Evolutionary conservation across 2,888 invertebrate genomes (phyloP), one percentile per base, ranked within the genome.

Genomic region (Drosophila kuntzei): DNA sequence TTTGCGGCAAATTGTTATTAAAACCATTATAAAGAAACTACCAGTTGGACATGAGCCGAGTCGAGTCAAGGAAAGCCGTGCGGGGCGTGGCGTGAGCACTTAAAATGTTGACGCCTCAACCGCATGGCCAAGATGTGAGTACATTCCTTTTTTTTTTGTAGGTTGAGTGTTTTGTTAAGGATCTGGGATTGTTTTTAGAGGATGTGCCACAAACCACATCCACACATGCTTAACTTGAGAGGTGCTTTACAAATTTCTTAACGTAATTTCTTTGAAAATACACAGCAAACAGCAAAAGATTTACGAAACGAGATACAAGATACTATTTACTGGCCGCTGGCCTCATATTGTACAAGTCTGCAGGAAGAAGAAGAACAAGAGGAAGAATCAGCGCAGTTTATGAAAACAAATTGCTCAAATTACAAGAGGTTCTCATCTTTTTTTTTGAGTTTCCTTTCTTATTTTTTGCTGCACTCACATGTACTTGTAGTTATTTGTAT

Each of bases 331-430:
- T 80, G 66, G 58, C 64, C 64, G 59, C 57, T 76, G 51, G 61
- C 67, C 53, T 84, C 65, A 61, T 64, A 69, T 87, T 80, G 72
- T 80, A 59, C 72, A 83, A 88, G 47, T 16, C 29, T 14, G 16
- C 8, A 44, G 36, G 22, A 16, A 63, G 62, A 27, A 36, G 54
- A 37, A 41, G 18, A 18, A 53, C 51, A 37, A 41, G 18, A 18
- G 41, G 29, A 18, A 39, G 39, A 44, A 55, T 55, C 69, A 39
- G 65, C 63, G 66, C 46, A 61, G 54, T 71, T 80, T 88, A 80
- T 80, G 87, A 87, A 84, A 84, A 89, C 89, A 84, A 87, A 86
- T 84, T 89, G 78, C 89, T 84, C 85, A 66, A 84, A 87, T 84
- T 87, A 84, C 83, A 72, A 80, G 69, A 54, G 44, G 57, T 55